Base-by-base conservation (phyloP, 2,888 invertebrate genomes). In the Laspeyria flexula region DNA sequence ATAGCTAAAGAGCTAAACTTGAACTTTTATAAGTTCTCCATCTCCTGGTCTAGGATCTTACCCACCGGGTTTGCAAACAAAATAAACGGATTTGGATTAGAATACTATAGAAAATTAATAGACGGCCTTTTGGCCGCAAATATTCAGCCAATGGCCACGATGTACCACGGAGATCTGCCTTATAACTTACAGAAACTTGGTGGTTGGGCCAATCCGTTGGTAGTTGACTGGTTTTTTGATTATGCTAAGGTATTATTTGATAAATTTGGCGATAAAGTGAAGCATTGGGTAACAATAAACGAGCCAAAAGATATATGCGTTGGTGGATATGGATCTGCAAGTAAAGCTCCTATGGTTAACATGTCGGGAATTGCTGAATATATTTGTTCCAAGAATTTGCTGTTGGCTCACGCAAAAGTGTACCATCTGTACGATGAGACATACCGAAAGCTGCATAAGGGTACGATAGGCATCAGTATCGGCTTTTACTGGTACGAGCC, bases 21-120 rank as follows among this genome's bases (percentile, higher is more conserved):
- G 0, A 74, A 93, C 51, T 93, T 92, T 68, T 94, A 94, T 66
- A 79, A 93, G 30, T 94, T 95, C 76, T 94, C 94, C 1, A 77
- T 95, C 31, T 93, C 95, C 0, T 96, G 96, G 96, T 65, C 94
- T 0, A 85, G 96, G 44, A 86, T 96, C 6, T 75, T 95, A n/a
- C 95, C 95, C 0, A 90, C 88, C 33, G 95, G 95, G 0, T 87
- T 88, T 41, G 42, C 82, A 0, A 82, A 93, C 51, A 75, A 81
- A 43, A 71, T 95, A 12, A 96, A 95, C 73, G 71, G 86, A 44
- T 83, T 84, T 0, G 96, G 95, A 3, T 74, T 96, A 0, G 73
- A 90, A 2, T 95, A 95, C 76, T 96, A 96, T 80, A 93, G 94
- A 58, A 83, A 92, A 13, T 74, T 96, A 0, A 94, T 96, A 18